Percentiles rank a stretch among this genome's conserved stretches.
Conservation (phyloP, 2,888 invertebrate genomes). For the Leptodirus hochenwartii region DNA sequence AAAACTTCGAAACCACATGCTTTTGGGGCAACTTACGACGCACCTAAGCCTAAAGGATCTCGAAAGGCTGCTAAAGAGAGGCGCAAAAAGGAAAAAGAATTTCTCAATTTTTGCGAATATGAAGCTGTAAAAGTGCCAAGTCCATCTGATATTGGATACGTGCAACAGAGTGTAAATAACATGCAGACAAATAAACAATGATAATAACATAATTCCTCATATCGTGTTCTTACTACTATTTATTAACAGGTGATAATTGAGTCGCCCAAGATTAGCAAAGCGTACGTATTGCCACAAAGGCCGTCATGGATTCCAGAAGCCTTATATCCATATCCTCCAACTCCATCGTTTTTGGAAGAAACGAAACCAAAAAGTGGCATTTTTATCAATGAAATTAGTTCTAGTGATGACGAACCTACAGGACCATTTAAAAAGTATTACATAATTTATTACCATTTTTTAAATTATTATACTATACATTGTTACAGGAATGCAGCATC, state of each 20-base stretch:
- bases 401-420: slow-evolving; percentile 6
- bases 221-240: background rate
- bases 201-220: no score
- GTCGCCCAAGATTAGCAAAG: slow-evolving; percentile 21
- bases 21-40: slow-evolving; percentile 14
- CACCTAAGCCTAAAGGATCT: slow-evolving; percentile 16
- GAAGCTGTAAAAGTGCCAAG: slow-evolving; percentile 17
- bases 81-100: slow-evolving; percentile 14
- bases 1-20: slow-evolving; percentile 4
- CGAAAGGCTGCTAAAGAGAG: slow-evolving; percentile 14
- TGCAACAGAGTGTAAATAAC: no score
- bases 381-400: slow-evolving; percentile 21
- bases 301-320: slow-evolving; percentile 19
- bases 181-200: no score
- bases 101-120: slow-evolving; percentile 19
- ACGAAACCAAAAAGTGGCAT: slow-evolving; percentile 24
- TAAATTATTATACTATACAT: no score
- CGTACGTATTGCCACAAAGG: slow-evolving; percentile 19
- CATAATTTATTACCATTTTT: no score
- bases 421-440: slow-evolving; percentile 5
- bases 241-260: slow-evolving; percentile 18
- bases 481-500: no score
- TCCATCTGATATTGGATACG: slow-evolving; percentile 14
- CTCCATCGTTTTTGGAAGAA: slow-evolving; percentile 16
- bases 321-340: slow-evolving; percentile 20